Evolutionary conservation across 2,888 invertebrate species (phyloP).

Genomic region (Congeria kusceri): DNA sequence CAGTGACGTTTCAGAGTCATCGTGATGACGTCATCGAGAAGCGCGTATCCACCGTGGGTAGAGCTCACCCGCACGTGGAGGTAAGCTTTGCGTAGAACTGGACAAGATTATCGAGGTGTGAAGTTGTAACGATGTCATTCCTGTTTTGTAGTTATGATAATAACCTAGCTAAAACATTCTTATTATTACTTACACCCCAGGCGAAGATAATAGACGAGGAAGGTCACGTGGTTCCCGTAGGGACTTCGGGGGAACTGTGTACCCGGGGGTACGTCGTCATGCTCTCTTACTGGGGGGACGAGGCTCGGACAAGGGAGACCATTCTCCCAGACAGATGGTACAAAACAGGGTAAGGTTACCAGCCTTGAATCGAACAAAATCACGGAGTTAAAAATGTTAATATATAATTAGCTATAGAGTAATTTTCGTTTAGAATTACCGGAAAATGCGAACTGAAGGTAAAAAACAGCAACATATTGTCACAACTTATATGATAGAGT

Average conservation of each 20-base stretch:
- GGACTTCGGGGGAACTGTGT: slow-evolving; percentile 91
- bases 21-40: slow-evolving; percentile 86
- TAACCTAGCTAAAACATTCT: no score
- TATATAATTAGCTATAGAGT: no score
- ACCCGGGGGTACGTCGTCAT: slow-evolving; percentile 92
- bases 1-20: slow-evolving; percentile 87
- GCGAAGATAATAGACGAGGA: slow-evolving; percentile 88
- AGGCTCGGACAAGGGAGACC: slow-evolving; percentile 90
- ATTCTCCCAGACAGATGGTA: slow-evolving; percentile 91
- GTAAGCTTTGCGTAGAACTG: no score
- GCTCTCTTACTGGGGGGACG: slow-evolving; percentile 93
- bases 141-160: no score
- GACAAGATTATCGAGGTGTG: no score
- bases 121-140: no score
- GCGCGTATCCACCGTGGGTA: slow-evolving; percentile 87
- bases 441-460: no score
- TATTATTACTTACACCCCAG: slow-evolving; percentile 78
- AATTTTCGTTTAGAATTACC: no score
- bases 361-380: no score
- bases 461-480: no score
- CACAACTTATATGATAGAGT: no score
- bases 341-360: slow-evolving; percentile 76
- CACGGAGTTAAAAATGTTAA: no score
- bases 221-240: slow-evolving; percentile 90
- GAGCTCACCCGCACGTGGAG: slow-evolving; percentile 87